Evolutionary conservation across 2,113 vertebrate species (phyloP).

Genomic region (Ailuropoda melanoleuca): DNA sequence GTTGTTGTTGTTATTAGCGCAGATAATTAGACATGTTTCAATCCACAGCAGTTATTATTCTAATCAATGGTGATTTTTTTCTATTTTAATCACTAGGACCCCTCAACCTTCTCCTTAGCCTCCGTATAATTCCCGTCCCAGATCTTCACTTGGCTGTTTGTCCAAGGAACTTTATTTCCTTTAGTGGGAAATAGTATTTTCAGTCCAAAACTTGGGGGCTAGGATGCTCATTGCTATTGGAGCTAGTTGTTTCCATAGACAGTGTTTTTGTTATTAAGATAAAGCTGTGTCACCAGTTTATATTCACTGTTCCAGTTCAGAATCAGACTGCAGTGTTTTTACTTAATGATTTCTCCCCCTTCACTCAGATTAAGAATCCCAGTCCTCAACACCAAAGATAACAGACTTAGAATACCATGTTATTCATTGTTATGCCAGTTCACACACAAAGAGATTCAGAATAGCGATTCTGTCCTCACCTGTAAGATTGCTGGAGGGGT

Average conservation of each 20-base stretch:
- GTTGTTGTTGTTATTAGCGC: not conserved
- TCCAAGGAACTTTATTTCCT: not conserved
- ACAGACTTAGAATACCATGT: not conserved
- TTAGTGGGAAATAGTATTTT: not conserved
- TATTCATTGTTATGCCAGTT: not conserved
- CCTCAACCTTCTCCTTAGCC: not conserved
- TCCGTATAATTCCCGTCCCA: not conserved
- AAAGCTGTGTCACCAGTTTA: not conserved
- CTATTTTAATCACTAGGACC: not conserved
- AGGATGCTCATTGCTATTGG: not conserved
- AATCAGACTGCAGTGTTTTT: not conserved
- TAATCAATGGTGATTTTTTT: not conserved
- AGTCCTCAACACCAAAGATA: not conserved
- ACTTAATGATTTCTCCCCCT: not conserved
- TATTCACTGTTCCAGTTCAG: not conserved
- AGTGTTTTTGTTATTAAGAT: not conserved
- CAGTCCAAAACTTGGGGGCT: not conserved
- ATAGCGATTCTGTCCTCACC: not conserved
- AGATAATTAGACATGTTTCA: not conserved
- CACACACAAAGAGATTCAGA: not conserved
- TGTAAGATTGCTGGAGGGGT: not conserved
- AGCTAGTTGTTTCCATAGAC: not conserved
- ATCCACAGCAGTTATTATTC: not conserved
- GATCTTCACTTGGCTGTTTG: not conserved
- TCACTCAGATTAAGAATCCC: not conserved